Evolutionary conservation across 2,113 vertebrate species (phyloP), one percentile per base, ranked within the genome.

Genomic region (Alces alces): DNA sequence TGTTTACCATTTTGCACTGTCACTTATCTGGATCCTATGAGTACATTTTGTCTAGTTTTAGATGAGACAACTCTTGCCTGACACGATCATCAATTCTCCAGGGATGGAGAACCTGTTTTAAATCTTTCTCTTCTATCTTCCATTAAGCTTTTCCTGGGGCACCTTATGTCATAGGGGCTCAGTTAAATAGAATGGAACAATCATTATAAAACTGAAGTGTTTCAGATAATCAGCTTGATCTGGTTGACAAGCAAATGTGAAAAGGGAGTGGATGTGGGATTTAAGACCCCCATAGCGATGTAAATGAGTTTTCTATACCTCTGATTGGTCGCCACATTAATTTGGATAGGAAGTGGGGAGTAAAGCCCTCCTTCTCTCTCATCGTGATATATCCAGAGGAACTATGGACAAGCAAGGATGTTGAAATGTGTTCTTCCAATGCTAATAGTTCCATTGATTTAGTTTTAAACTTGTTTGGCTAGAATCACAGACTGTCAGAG

Each of bases 321-420:
- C 83, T 43, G 10, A 33, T n/a, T 16, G 21, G 28, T 55, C 1
- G 0, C 52, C 0, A 3, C 16, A 7, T 25, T 23, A 36, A 39
- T 16, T 50, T n/a, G 45, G 43, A 73, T 8, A 36, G 36, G 86
- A 84, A 33, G 6, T 54, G 39, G 45, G 10, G 47, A 85, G 3
- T 7, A 7, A 5, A 3, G 47, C 2, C 33, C 5, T 57, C 27
- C 23, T 2, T 7, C 61, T 47, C 25, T 64, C 25, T 76, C 64
- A 6, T 4, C 15, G 19, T 25, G 14, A 66, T 4, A 14, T n/a
- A 52, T 47, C 10, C 39, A 55, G 33, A 58, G 86, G 79, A 61
- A 64, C 16, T 27, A 36, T 3, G 17, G 36, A 45, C 7, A 36
- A 60, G 58, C 23, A 61, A n/a, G 39, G 9, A 17, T 0, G 0